Percentiles rank a stretch among this genome's conserved stretches.
phyloP scores from a whole-genome alignment of 2,888 invertebrate genomes.

The Drosophila tanythrix region DNA sequence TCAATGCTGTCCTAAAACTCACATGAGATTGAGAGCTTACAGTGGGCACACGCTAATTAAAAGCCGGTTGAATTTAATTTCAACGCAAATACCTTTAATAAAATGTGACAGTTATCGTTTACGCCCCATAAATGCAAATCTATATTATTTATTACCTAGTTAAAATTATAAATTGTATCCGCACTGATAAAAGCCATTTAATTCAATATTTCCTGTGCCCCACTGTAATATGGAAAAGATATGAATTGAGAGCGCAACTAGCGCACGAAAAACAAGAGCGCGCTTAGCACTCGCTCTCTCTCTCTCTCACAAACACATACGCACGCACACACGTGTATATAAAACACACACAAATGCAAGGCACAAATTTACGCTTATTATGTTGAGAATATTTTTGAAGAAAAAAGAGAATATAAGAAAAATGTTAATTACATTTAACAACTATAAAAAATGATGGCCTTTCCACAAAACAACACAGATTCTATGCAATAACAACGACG shows the following conservation, averaged over 20 bases:
- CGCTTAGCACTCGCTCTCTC: slow-evolving; percentile 28
- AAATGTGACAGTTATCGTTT: neutral
- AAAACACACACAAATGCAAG: slow-evolving; percentile 34
- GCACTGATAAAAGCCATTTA: slow-evolving; percentile 33
- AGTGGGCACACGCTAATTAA: slow-evolving; percentile 31
- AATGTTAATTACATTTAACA: slow-evolving; percentile 60
- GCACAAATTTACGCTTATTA: slow-evolving; percentile 73
- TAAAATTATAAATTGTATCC: neutral
- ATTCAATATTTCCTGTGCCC: slow-evolving; percentile 35
- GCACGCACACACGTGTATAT: slow-evolving; percentile 17
- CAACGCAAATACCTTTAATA: neutral
- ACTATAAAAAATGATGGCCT: slow-evolving; percentile 24
- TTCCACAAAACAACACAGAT: slow-evolving; percentile 6
- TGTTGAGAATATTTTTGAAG: slow-evolving; percentile 76
- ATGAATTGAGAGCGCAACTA: slow-evolving; percentile 48
- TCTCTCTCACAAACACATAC: slow-evolving; percentile 16
- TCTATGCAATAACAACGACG: slow-evolving; percentile 4
- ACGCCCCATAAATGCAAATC: slow-evolving; percentile 5
- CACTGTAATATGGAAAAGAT: slow-evolving; percentile 62
- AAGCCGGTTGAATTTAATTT: slow-evolving; percentile 40
- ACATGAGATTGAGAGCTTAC: slow-evolving; percentile 46
- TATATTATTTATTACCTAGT: slow-evolving; percentile 1
- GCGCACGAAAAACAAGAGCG: slow-evolving; percentile 53
- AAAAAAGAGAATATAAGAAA: slow-evolving; percentile 55
- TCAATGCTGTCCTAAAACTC: slow-evolving; percentile 54